Percentiles rank a stretch among this genome's conserved stretches.
These are phyloP conservation scores for Sylvia atricapilla DNA, from an alignment of 2,113 vertebrate genomes.

Conservation along the genomic window DNA sequence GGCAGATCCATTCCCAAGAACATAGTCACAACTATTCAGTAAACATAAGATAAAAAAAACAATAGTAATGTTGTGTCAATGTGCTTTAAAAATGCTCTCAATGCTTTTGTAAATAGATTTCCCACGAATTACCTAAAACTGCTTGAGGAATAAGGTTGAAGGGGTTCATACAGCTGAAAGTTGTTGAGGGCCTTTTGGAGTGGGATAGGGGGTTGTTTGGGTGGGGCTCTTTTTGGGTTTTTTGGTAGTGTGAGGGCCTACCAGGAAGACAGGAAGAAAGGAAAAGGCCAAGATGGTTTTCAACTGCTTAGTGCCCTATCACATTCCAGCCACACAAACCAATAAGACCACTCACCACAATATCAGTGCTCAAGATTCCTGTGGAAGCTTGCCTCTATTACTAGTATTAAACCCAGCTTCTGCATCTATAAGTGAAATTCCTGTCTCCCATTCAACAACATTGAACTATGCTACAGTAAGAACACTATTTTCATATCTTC, in stretches of 20 bases:
- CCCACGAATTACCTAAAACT: not conserved
- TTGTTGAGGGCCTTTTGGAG: fast-evolving
- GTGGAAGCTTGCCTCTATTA: not conserved
- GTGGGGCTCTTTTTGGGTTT: not conserved
- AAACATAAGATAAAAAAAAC: not conserved
- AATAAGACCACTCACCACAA: not conserved
- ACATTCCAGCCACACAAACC: not conserved
- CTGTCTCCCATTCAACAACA: not conserved
- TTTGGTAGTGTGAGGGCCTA: not conserved
- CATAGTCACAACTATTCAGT: slow-evolving; percentile 64
- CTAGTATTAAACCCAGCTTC: not conserved
- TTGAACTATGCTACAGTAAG: not conserved
- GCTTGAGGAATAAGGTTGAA: not conserved
- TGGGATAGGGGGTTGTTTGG: not conserved
- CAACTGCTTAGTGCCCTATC: not conserved
- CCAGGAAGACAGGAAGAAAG: not conserved
- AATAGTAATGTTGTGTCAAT: fast-evolving
- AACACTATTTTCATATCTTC: not conserved
- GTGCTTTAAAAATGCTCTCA: not conserved
- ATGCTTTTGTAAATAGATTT: not conserved
- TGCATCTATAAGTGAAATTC: not conserved
- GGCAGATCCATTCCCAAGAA: slow-evolving; percentile 84
- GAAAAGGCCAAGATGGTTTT: not conserved
- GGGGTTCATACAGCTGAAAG: not conserved
- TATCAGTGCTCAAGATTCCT: not conserved